Percentiles rank a stretch among this genome's conserved stretches.
Conservation (phyloP, 2,888 invertebrate genomes). For the Aethes cnicana region DNA sequence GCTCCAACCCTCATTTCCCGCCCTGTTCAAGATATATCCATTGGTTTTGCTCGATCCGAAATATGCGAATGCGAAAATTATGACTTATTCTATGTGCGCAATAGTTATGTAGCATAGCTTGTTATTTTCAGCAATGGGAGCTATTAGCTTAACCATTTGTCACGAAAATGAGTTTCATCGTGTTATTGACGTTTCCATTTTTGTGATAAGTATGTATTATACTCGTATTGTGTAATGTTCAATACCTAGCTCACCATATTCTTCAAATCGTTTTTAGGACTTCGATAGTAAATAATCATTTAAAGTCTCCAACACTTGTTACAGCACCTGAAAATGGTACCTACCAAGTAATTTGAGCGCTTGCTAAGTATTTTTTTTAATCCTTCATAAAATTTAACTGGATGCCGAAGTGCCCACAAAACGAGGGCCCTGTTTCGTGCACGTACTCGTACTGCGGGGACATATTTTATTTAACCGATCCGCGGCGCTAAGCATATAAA, state of each 20-base stretch:
- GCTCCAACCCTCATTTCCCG: too few relatives aligned
- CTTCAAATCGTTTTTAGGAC: too few relatives aligned
- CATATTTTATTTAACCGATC: conserved; percentile 20
- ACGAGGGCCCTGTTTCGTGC: background rate
- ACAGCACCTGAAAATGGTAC: too few relatives aligned
- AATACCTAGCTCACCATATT: too few relatives aligned
- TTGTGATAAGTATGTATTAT: background rate
- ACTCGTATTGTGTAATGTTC: too few relatives aligned
- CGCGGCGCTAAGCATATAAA: conserved; percentile 23
- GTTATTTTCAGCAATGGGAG: conserved; percentile 1
- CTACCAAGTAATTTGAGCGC: too few relatives aligned
- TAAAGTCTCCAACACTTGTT: too few relatives aligned
- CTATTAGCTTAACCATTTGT: conserved; percentile 12
- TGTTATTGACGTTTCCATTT: background rate
- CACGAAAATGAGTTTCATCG: background rate
- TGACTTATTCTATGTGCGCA: background rate
- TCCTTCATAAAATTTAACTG: background rate
- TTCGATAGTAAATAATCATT: too few relatives aligned
- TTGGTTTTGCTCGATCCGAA: background rate
- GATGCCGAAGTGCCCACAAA: background rate
- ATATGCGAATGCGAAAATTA: background rate
- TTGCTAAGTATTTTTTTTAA: too few relatives aligned
- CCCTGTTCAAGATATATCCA: background rate
- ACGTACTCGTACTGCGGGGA: background rate
- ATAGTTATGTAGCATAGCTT: background rate